Evolutionary conservation across 2,113 vertebrate species (phyloP).

Genomic region (Rhinolophus sinicus): DNA sequence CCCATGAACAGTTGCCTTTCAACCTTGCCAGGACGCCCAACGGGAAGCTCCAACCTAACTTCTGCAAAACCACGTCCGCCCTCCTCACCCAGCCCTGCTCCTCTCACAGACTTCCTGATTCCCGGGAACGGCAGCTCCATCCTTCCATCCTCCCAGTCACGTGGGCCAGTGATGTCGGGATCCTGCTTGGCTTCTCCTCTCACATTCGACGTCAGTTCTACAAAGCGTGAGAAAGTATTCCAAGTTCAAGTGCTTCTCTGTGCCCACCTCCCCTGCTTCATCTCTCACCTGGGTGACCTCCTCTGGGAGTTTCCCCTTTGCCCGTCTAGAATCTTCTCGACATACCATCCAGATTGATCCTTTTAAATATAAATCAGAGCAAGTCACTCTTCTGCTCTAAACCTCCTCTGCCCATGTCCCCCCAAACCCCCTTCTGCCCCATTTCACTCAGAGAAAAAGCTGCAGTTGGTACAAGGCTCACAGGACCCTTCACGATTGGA

Average conservation of each 20-base stretch:
- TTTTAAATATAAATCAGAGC: neutral
- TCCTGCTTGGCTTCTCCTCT: neutral
- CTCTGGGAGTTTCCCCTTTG: neutral
- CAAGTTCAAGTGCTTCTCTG: too few species aligned
- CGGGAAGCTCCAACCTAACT: neutral
- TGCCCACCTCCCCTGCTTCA: neutral
- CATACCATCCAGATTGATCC: neutral
- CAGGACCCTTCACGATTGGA: neutral
- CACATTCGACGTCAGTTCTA: neutral
- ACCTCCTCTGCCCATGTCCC: too few species aligned
- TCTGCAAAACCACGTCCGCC: neutral
- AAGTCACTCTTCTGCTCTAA: neutral
- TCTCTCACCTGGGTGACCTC: neutral
- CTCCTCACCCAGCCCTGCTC: neutral
- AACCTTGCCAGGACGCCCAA: neutral
- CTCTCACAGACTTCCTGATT: neutral
- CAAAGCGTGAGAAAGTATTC: neutral
- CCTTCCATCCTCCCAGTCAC: too few species aligned
- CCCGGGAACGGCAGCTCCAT: neutral
- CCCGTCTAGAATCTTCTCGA: neutral
- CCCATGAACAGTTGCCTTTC: neutral
- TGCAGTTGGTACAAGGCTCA: neutral
- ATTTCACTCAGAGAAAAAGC: neutral
- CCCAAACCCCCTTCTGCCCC: neutral
- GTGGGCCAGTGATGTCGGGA: accelerated